A percentile compares a stretch with the other conserved stretches of the same genome.
Evolutionary conservation across 2,113 vertebrate genomes (phyloP).

Genomic region (Xerus inauris): DNA sequence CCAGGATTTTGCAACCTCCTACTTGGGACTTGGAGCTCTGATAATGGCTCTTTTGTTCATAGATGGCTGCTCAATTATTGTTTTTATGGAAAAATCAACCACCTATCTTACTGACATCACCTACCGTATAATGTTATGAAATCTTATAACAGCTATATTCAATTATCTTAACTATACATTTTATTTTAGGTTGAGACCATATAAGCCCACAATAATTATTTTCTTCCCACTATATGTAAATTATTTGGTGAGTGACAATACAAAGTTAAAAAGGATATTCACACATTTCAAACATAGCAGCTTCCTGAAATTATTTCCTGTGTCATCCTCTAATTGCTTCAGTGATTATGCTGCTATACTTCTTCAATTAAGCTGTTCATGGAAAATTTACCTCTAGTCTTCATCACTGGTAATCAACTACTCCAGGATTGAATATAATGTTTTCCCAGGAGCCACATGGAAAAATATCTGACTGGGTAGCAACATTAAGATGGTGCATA

Average conservation of each 20-base stretch:
- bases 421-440: neutral
- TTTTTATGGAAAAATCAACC: neutral
- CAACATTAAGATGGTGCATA: neutral
- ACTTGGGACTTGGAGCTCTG: neutral
- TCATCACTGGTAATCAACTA: neutral
- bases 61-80: neutral
- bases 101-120: neutral
- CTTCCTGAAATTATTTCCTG: neutral
- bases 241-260: neutral
- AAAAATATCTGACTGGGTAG: too few species aligned
- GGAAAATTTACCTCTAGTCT: neutral
- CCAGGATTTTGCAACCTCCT: neutral
- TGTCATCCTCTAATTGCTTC: neutral
- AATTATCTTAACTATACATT: neutral
- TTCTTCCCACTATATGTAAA: slow-evolving; percentile 8
- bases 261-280: neutral
- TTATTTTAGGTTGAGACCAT: neutral
- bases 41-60: neutral
- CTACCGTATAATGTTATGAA: neutral
- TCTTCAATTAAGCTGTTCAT: neutral
- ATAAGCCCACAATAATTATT: neutral
- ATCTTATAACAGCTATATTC: neutral
- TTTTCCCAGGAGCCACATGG: neutral
- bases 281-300: neutral
- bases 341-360: neutral